Evolutionary conservation across 2,113 vertebrate genomes (phyloP).

Genomic region (Etia nguti): DNA sequence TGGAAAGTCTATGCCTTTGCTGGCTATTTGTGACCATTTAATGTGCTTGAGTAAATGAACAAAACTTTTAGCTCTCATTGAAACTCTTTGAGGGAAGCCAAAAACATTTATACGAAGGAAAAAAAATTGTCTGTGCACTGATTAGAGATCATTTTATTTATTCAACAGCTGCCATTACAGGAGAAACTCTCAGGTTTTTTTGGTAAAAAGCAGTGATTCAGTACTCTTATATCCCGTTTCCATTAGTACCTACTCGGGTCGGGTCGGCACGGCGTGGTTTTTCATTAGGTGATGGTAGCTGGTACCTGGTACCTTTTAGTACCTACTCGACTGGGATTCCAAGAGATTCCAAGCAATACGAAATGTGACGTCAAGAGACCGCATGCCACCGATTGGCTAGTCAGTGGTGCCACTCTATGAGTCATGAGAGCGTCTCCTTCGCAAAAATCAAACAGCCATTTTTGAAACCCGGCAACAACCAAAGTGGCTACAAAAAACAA

Average conservation of each 20-base stretch:
- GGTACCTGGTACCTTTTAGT: neutral
- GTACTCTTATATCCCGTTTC: neutral
- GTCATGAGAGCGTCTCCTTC: neutral
- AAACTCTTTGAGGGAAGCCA: neutral
- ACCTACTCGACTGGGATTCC: neutral
- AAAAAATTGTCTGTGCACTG: fast-evolving
- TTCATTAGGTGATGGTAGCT: neutral
- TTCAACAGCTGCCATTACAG: fast-evolving
- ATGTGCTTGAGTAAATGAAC: neutral
- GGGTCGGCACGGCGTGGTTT: fast-evolving
- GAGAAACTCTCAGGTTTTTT: fast-evolving
- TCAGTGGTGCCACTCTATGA: neutral
- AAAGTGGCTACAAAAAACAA: fast-evolving
- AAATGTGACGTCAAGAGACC: fast-evolving
- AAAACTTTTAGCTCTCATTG: fast-evolving
- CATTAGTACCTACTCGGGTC: neutral
- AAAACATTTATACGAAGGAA: fast-evolving
- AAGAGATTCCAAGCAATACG: neutral
- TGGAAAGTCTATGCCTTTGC: fast-evolving
- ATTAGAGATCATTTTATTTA: neutral
- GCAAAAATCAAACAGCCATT: neutral
- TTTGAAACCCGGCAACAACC: neutral
- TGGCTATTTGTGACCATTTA: neutral
- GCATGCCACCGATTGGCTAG: fast-evolving
- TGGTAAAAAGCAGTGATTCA: neutral